Base-by-base conservation (phyloP, 1,140 invertebrate species). In the Coenobita brevimanus region DNA sequence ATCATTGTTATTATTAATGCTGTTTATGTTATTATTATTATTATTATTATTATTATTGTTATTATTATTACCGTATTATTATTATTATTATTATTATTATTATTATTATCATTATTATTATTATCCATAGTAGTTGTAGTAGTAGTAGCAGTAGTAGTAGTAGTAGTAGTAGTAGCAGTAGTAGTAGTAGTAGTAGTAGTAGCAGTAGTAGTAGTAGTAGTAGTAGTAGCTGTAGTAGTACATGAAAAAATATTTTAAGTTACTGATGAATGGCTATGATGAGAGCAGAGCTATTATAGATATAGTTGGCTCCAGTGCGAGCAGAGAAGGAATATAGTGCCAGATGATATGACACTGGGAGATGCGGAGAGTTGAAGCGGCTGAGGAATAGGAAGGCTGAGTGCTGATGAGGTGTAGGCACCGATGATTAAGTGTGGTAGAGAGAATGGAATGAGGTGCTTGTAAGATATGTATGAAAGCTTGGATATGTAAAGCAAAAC, bases 1-100 rank as follows among this genome's bases (percentile, higher is more conserved):
- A 73, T 73, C 41, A 73, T 38, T 73, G 41, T 73, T 33, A 73
- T 36, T 73, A 73, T 73, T 73, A 73, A 36, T 73, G 41, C 41
- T 73, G 41, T 36, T 73, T 36, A n/a, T 73, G 41, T 73, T 73
- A 73, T 73, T 38, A 73, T 36, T 38, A 73, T 73, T 38, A 73
- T 73, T 38, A 73, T 73, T 38, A 73, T 36, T 30, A 73, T 73
- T 38, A 73, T 73, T 38, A 73, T 73, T 73, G 41, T 30, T 73
- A 36, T 73, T 73, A 36, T 21, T 73, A 36, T 30, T 73, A 36
- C 13, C 41, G 21, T 33, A n/a, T 27, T 33, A 6, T 2, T 33
- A 2, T 73, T 33, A 33, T 69, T 69, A 69, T 69, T 30, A 30
- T 3, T 69, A 54, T 54, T 54, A 21, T 54, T 54, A 21, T 54